Evolutionary conservation across 2,888 invertebrate species (phyloP).

Genomic region (Chrysopilus asiliformis): DNA sequence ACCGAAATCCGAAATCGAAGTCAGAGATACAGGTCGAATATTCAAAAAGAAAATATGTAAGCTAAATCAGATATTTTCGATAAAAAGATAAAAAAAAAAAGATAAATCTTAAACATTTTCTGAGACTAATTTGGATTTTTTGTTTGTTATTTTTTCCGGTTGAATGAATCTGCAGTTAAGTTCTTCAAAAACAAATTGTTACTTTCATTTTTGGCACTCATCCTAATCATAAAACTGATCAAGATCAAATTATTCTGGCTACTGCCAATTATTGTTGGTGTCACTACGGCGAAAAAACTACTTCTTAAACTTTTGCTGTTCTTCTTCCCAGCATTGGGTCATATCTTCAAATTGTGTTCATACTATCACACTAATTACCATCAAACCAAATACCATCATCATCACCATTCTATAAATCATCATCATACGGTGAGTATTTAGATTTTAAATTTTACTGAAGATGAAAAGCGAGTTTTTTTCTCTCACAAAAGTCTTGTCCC

Average conservation of each 20-base stretch:
- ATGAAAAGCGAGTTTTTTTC: too few species aligned
- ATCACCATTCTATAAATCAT: constrained; percentile 68
- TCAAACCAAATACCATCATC: constrained; percentile 65
- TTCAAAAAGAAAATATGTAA: constrained; percentile 38
- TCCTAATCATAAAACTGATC: constrained; percentile 65
- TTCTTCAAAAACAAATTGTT: constrained; percentile 60
- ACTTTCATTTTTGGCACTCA: constrained; percentile 58
- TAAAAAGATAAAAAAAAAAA: not conserved
- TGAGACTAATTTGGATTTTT: not conserved
- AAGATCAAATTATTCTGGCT: constrained; percentile 69
- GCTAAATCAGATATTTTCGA: too few species aligned
- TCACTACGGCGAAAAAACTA: constrained; percentile 72
- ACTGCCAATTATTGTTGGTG: constrained; percentile 62
- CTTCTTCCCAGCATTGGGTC: constrained; percentile 67
- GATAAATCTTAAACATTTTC: not conserved
- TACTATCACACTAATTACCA: constrained; percentile 64
- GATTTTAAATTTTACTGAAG: too few species aligned
- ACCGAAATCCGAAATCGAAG: constrained; percentile 38
- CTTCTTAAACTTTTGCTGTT: constrained; percentile 67
- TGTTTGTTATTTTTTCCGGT: constrained; percentile 14
- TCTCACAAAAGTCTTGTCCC: too few species aligned
- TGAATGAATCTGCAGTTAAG: constrained; percentile 67
- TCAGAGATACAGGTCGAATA: constrained; percentile 43
- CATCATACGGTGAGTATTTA: constrained; percentile 46
- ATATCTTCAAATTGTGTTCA: constrained; percentile 73